Evolutionary conservation across 2,888 invertebrate genomes (phyloP).

Genomic region (Scaptomyza cyrtandrae): DNA sequence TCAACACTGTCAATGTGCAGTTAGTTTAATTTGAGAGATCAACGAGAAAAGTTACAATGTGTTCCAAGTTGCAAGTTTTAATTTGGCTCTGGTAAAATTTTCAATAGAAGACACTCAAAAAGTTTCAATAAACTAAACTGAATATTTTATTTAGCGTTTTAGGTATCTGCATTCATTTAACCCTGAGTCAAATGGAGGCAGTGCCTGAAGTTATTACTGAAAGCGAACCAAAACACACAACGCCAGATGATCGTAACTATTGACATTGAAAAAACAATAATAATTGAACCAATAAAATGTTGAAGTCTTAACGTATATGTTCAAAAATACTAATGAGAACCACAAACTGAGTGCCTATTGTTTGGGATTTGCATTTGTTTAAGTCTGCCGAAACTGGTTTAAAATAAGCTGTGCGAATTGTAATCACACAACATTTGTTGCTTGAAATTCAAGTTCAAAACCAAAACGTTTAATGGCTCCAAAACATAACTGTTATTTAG

Average conservation of each 20-base stretch:
- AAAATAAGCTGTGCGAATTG: constrained; percentile 1
- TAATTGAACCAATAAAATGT: constrained; percentile 20
- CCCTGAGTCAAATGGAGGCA: constrained; percentile 11
- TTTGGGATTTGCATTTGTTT: constrained; percentile 22
- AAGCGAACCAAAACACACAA: constrained; percentile 24
- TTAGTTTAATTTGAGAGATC: constrained; percentile 3
- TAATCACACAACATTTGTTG: constrained; percentile 6
- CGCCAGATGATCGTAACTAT: constrained; percentile 17
- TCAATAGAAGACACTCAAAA: rapidly evolving
- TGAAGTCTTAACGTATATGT: constrained; percentile 2
- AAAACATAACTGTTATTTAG: constrained; percentile 24
- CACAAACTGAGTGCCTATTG: constrained; percentile 6
- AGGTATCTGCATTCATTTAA: constrained; percentile 11
- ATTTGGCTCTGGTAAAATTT: constrained; percentile 17
- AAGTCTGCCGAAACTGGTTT: constrained; percentile 47
- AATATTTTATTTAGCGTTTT: constrained; percentile 23
- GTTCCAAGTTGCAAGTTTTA: constrained; percentile 10
- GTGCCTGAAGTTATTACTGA: constrained; percentile 41
- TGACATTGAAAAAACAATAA: constrained; percentile 16
- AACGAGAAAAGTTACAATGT: constrained; percentile 18
- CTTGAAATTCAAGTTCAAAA: constrained; percentile 49
- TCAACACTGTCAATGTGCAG: background rate
- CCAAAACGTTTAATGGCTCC: constrained; percentile 2
- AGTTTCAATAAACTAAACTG: background rate
- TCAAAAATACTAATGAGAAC: constrained; percentile 42